phyloP scores from a whole-genome alignment of 2,888 invertebrate species.

The Cheilosia impressa region DNA sequence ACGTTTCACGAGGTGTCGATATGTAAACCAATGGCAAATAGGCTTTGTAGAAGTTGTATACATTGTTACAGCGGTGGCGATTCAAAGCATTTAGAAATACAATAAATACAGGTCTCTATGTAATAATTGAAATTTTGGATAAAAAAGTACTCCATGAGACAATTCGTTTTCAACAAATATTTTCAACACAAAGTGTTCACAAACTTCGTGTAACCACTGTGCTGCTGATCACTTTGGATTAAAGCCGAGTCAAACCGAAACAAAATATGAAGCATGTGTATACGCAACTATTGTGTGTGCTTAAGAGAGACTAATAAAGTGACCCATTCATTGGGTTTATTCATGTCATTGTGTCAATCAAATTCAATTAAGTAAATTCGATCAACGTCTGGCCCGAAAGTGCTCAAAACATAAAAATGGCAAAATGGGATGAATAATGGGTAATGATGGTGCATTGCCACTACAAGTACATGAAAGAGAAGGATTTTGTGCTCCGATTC shows the following conservation, averaged over 20 bases:
- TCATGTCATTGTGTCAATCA: slow-evolving; percentile 70
- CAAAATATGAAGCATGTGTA: slow-evolving; percentile 24
- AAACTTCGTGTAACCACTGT: slow-evolving; percentile 13
- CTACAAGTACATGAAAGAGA: slow-evolving; percentile 15
- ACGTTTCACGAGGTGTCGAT: too few relatives aligned
- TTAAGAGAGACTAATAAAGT: slow-evolving; percentile 45
- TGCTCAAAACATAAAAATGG: background rate
- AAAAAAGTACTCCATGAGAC: too few relatives aligned
- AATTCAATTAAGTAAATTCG: slow-evolving; percentile 69
- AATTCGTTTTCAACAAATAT: background rate
- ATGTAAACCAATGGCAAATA: too few relatives aligned
- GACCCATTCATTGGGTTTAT: slow-evolving; percentile 56
- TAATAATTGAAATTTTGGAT: too few relatives aligned
- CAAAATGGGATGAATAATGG: slow-evolving; percentile 21
- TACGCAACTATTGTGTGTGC: slow-evolving; percentile 9
- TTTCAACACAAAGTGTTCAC: background rate
- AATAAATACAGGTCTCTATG: too few relatives aligned
- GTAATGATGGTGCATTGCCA: slow-evolving; percentile 20
- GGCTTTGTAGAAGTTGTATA: too few relatives aligned
- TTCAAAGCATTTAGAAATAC: too few relatives aligned
- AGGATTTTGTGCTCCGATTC: slow-evolving; percentile 53
- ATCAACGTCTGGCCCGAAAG: slow-evolving; percentile 47
- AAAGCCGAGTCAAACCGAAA: slow-evolving; percentile 10
- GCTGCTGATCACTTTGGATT: slow-evolving; percentile 23
- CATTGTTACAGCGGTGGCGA: too few relatives aligned